Conservation (phyloP, 1,140 invertebrate genomes). For the Drosophila truncata region DNA sequence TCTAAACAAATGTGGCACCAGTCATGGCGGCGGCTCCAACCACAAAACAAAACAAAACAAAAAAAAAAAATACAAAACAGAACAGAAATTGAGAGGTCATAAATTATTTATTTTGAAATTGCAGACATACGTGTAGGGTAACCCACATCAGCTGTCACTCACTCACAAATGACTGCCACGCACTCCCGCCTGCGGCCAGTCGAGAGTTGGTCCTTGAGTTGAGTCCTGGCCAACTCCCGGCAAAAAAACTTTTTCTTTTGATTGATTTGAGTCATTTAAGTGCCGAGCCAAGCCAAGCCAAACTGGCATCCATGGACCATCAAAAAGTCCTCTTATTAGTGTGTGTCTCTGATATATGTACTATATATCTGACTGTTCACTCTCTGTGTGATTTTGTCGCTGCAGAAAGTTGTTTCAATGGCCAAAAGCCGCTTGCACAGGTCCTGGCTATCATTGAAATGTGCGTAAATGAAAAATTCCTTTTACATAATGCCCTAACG, state of each 20-base stretch:
- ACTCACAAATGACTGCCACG: slow-evolving; percentile 38
- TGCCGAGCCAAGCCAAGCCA: neutral
- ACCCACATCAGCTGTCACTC: slow-evolving; percentile 48
- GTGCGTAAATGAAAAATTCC: slow-evolving; percentile 52
- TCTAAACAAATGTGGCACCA: slow-evolving; percentile 35
- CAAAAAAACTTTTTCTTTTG: slow-evolving; percentile 48
- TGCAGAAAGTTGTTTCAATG: slow-evolving; percentile 32
- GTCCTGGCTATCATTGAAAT: slow-evolving; percentile 37
- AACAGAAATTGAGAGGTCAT: slow-evolving; percentile 38
- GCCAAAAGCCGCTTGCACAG: slow-evolving; percentile 26
- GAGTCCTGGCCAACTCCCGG: neutral
- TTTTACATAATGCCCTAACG: slow-evolving; percentile 35
- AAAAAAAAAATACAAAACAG: neutral
- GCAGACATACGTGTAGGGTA: slow-evolving; percentile 6
- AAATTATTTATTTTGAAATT: slow-evolving; percentile 48
- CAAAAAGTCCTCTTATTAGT: slow-evolving; percentile 43
- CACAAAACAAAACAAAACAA: neutral
- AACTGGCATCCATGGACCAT: slow-evolving; percentile 9
- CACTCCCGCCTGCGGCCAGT: slow-evolving; percentile 9
- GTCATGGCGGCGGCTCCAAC: too few species aligned
- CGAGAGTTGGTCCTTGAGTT: slow-evolving; percentile 26
- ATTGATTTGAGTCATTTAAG: slow-evolving; percentile 49
- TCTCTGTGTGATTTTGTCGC: slow-evolving; percentile 7
- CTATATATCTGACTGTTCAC: neutral
- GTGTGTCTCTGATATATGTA: slow-evolving; percentile 27